Evolutionary conservation across 2,113 vertebrate species (phyloP), one percentile per base, ranked within the genome.

Genomic region (Calyptommatus sinebrachiatus): DNA sequence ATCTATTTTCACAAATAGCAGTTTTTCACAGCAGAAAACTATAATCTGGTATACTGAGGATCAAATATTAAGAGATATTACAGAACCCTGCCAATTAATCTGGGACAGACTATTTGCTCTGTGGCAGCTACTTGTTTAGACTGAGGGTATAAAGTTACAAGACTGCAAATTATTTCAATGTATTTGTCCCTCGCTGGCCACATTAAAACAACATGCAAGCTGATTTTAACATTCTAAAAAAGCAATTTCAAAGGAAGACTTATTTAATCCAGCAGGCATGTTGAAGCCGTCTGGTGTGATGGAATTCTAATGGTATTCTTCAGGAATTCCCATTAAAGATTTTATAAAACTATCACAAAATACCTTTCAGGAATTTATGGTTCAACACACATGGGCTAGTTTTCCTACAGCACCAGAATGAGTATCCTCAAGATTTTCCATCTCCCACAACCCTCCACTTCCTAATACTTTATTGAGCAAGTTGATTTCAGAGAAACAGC

Each of bases 301-400:
- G 41, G 73, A 69, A 81, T 48, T 57, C 35, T 75, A 81, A 81
- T 75, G 73, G 65, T n/a, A 75, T 81, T 81, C 71, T 75, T 60
- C 79, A 81, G 72, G 73, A 75, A 75, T 81, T 75, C 26, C 35
- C 31, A 69, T 48, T 75, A 81, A 81, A 81, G 75, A 53, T 11
- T 81, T 81, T 76, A 76, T 74, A 78, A 66, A 81, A 45, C 65
- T 21, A 69, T 46, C 72, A 41, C 79, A 81, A 68, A 28, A 75
- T 75, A 81, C 65, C 71, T 75, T 35, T 81, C 65, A 61, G 79
- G 71, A 48, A 69, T 81, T 81, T 81, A 69, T 62, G 50, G 65
- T 20, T 75, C 65, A 67, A 57, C 72, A 26, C 53, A 75, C 41
- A 60, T 68, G 26, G 50, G 26, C 63, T 75, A 46, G 31, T 46